Conservation (phyloP, 2,113 vertebrate species). For the Actenoides hombroni region DNA sequence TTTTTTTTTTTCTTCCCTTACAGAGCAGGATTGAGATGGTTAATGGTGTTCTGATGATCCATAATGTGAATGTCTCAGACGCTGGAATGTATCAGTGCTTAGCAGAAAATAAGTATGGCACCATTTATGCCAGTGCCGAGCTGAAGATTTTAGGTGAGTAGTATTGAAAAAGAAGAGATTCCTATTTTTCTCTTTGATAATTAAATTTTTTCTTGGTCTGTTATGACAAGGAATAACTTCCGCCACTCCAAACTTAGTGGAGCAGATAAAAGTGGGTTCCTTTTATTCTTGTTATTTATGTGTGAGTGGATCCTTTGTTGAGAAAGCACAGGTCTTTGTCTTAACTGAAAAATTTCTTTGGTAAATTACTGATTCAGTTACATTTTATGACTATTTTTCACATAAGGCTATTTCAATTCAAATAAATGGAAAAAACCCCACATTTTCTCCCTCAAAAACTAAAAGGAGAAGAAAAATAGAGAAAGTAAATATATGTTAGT, state of each 20-base stretch:
- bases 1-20: slow-evolving; percentile 54
- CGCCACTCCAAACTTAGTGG: neutral
- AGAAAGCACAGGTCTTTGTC: neutral
- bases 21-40: slow-evolving; percentile 86
- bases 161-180: neutral
- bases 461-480: neutral
- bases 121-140: slow-evolving; percentile 86
- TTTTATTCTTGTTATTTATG: neutral
- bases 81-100: slow-evolving; percentile 97
- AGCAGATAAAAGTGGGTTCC: neutral
- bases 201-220: neutral
- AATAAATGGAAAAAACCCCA: neutral
- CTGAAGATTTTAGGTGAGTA: slow-evolving; percentile 89
- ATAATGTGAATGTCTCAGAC: slow-evolving; percentile 84
- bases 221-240: neutral
- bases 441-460: neutral
- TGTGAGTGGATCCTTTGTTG: neutral
- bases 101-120: slow-evolving; percentile 91
- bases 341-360: neutral
- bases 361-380: neutral
- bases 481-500: neutral
- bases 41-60: slow-evolving; percentile 88
- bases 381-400: neutral
- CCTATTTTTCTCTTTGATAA: neutral
- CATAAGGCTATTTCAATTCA: neutral